These are phyloP conservation scores for Melanerpes aurifrons DNA, from an alignment of 2,113 vertebrate genomes.

Conservation along the genomic window DNA sequence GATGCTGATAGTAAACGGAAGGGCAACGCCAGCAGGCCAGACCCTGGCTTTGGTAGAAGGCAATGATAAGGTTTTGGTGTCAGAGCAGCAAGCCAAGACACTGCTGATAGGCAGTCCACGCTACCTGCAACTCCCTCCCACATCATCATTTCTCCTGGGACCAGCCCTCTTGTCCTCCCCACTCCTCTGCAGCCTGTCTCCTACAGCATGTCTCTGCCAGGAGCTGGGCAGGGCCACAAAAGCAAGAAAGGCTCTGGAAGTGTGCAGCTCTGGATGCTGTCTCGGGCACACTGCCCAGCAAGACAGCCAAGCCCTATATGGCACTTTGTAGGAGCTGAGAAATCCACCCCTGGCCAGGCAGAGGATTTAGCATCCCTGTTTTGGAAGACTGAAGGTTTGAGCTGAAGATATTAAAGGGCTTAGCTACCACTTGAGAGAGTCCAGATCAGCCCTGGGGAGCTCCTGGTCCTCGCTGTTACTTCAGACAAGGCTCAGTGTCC, in stretches of 20 bases:
- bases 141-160: background rate
- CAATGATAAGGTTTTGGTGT: accelerated
- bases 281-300: background rate
- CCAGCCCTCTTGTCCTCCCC: background rate
- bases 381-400: background rate
- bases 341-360: background rate
- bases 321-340: background rate
- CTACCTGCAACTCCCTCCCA: background rate
- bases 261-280: background rate
- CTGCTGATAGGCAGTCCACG: background rate
- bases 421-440: background rate
- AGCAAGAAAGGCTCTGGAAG: background rate
- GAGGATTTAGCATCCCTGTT: background rate
- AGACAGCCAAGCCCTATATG: background rate
- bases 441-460: background rate
- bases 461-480: background rate
- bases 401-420: background rate
- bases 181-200: background rate
- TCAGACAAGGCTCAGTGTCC: background rate
- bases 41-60: background rate
- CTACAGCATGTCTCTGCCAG: accelerated
- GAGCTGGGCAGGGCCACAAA: background rate
- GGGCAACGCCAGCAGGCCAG: accelerated
- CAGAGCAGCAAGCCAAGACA: background rate
- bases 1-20: background rate